Evolutionary conservation across 2,113 vertebrate genomes (phyloP), one percentile per base, ranked within the genome.

Genomic region (Peucedramus taeniatus): DNA sequence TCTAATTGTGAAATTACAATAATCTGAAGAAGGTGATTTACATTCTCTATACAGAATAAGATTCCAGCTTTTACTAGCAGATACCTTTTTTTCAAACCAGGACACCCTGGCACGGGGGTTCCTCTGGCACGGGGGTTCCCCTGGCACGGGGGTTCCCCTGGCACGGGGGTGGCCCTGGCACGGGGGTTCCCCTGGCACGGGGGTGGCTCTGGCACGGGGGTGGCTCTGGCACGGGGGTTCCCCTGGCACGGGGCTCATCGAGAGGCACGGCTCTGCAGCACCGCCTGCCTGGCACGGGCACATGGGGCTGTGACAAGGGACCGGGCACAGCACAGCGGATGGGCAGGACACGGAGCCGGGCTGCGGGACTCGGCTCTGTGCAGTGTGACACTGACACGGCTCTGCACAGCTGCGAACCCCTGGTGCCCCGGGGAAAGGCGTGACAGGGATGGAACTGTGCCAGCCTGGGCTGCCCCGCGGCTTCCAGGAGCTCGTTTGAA

Each of bases 201-300:
- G 1, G 2, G 12, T 15, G 2, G n/a, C n/a, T n/a, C 7, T 0
- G 39, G 44, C 68, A 39, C 50, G 12, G 27, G 1, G 3, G 9
- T 17, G 2, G 26, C 33, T 27, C 6, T 0, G 39, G 49, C 61
- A 39, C 56, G 9, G 27, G 1, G 2, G 10, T 17, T 2, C 27
- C 30, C 27, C 6, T 0, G 39, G 18, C 37, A 6, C 2, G 6
- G 60, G 15, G 8, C 31, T 17, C 19, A 9, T 0, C 2, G 3
- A 6, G 26, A 18, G 5, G 18, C 31, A 42, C 20, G 20, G 17
- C 68, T 40, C 33, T 3, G 26, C 56, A 31, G 74, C 68, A 18
- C 30, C 26, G 40, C 35, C 80, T 39, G 54, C 61, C 47, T 14
- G 47, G 50, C 50, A 9, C 1, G 3, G 35, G 56, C 26, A 35